These are phyloP conservation scores for Botia almorhae DNA, from an alignment of 2,797 vertebrate species.

Conservation along the genomic window DNA sequence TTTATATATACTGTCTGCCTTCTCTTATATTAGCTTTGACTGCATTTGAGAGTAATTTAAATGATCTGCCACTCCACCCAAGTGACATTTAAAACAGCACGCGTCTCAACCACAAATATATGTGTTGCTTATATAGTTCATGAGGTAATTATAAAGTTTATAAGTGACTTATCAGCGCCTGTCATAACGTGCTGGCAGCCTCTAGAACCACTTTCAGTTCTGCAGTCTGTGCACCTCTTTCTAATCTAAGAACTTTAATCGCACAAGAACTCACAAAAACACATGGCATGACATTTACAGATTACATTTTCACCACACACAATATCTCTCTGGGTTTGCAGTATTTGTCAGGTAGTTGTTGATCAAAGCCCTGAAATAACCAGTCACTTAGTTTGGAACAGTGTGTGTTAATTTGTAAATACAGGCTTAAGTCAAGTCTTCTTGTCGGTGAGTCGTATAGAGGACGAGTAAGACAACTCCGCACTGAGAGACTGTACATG, in stretches of 20 bases:
- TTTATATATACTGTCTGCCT: not conserved
- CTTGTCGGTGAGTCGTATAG: conserved; percentile 8
- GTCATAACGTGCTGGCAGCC: not conserved
- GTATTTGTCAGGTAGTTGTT: too few species aligned
- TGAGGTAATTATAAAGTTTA: conserved; percentile 16
- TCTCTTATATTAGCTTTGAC: not conserved
- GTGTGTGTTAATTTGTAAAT: conserved; percentile 59
- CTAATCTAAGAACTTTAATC: too few species aligned
- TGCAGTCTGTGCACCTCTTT: not conserved
- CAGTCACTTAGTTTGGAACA: not conserved
- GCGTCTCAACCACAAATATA: not conserved
- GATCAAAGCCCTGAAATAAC: too few species aligned
- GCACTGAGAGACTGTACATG: conserved; percentile 24
- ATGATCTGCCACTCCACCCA: not conserved
- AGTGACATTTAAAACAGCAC: not conserved
- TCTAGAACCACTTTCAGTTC: too few species aligned
- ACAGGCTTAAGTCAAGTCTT: conserved; percentile 19
- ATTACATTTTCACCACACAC: not conserved
- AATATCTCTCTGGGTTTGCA: too few species aligned
- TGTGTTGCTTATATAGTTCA: conserved; percentile 18
- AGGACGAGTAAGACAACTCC: conserved; percentile 16
- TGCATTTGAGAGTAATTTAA: not conserved
- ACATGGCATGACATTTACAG: not conserved
- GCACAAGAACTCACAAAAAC: not conserved
- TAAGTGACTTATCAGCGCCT: not conserved